These are phyloP conservation scores for Monodelphis domestica DNA, from an alignment of 2,797 vertebrate species.

Conservation along the genomic window DNA sequence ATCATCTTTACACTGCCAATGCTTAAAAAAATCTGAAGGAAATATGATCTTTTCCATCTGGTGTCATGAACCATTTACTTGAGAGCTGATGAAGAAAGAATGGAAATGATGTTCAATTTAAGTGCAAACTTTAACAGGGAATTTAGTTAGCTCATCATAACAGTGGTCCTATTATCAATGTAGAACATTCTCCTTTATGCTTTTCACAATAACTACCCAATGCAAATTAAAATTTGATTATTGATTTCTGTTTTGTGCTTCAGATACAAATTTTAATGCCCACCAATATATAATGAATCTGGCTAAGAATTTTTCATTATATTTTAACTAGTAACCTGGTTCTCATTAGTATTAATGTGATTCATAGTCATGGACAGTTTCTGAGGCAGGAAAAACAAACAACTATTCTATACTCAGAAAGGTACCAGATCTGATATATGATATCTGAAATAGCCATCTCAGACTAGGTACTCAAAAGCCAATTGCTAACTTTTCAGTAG, in stretches of 20 bases:
- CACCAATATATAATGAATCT: not conserved
- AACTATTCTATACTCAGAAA: not conserved
- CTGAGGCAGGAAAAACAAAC: not conserved
- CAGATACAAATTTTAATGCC: not conserved
- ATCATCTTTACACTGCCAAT: too few relatives aligned
- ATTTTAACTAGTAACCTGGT: not conserved
- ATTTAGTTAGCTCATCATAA: not conserved
- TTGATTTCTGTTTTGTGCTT: not conserved
- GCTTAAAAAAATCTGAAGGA: not conserved
- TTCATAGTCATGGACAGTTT: not conserved
- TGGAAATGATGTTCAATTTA: not conserved
- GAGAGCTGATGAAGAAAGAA: not conserved
- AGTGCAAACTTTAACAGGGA: not conserved
- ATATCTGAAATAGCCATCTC: too few relatives aligned
- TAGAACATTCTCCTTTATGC: not conserved
- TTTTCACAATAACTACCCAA: not conserved
- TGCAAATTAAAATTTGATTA: not conserved
- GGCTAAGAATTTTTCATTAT: not conserved
- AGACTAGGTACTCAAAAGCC: not conserved
- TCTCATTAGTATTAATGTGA: not conserved
- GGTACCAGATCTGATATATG: too few relatives aligned
- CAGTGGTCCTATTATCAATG: not conserved
- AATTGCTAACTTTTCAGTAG: not conserved
- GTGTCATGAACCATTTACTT: not conserved
- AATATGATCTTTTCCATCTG: not conserved